phyloP scores from a whole-genome alignment of 2,797 vertebrate species.

The Acipenser transmontanus region DNA sequence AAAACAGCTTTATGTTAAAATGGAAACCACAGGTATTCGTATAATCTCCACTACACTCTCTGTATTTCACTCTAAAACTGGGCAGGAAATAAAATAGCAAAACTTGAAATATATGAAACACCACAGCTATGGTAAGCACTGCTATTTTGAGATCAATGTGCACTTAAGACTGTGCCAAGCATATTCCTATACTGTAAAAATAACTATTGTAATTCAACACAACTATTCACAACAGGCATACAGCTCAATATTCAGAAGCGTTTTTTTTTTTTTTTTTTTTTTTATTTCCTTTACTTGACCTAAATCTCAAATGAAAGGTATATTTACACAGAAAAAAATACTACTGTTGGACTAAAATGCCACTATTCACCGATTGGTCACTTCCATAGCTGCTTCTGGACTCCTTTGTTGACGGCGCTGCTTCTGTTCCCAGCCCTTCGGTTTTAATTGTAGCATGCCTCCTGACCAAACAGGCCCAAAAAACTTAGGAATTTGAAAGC shows the following conservation, averaged over 20 bases:
- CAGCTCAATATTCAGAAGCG: background rate
- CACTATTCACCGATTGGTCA: background rate
- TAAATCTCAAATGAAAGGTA: slow-evolving; percentile 30
- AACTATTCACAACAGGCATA: background rate
- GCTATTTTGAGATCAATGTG: slow-evolving; percentile 39
- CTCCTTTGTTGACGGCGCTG: background rate
- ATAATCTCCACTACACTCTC: slow-evolving; percentile 17
- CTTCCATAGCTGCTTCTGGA: background rate
- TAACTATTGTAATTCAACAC: too few relatives aligned
- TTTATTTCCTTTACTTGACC: slow-evolving; percentile 26
- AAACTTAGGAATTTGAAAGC: slow-evolving; percentile 25
- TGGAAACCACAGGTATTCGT: slow-evolving; percentile 8
- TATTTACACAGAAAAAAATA: slow-evolving; percentile 16
- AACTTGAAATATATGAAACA: slow-evolving; percentile 13
- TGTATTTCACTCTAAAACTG: slow-evolving; percentile 49
- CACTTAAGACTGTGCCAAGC: slow-evolving; percentile 4
- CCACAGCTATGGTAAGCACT: slow-evolving; percentile 35
- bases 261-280: slow-evolving; percentile 9
- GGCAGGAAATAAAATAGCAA: background rate
- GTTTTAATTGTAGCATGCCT: slow-evolving; percentile 35
- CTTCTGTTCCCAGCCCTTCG: slow-evolving; percentile 33
- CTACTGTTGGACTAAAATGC: background rate
- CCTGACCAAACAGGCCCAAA: slow-evolving; percentile 25
- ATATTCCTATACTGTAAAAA: background rate
- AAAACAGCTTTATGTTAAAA: slow-evolving; percentile 39